A percentile compares a stretch with the other conserved stretches of the same genome.
phyloP scores from a whole-genome alignment of 2,888 invertebrate genomes.

The Chaitophorus viminalis region DNA sequence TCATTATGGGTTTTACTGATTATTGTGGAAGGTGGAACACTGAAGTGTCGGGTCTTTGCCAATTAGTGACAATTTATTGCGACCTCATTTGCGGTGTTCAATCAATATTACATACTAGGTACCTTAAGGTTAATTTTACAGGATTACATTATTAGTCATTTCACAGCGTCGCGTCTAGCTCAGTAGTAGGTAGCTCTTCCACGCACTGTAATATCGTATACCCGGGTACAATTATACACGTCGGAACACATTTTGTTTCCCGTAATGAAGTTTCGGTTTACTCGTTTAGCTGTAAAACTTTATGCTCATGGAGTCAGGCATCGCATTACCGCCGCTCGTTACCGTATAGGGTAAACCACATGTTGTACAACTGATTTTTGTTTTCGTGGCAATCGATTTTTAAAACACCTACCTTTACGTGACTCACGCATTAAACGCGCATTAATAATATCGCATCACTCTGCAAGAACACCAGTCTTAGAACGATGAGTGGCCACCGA shows the following conservation, averaged over 20 bases:
- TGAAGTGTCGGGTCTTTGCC: background rate
- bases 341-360: background rate
- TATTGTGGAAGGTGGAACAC: background rate
- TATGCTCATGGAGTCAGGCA: background rate
- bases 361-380: background rate
- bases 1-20: background rate
- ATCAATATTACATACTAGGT: slow-evolving; percentile 4
- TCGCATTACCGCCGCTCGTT: background rate
- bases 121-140: background rate
- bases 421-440: too few relatives aligned
- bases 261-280: background rate
- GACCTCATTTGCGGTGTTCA: background rate
- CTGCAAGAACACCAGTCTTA: too few relatives aligned
- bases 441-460: too few relatives aligned
- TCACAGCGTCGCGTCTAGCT: background rate
- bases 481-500: too few relatives aligned
- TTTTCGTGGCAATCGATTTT: background rate
- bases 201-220: background rate
- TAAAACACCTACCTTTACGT: background rate
- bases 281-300: background rate
- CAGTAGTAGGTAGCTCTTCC: too few relatives aligned
- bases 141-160: background rate
- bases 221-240: background rate
- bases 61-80: background rate
- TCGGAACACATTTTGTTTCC: background rate